These are phyloP conservation scores for Hylaeus anthracinus DNA, from an alignment of 1,140 invertebrate genomes.

Conservation along the genomic window DNA sequence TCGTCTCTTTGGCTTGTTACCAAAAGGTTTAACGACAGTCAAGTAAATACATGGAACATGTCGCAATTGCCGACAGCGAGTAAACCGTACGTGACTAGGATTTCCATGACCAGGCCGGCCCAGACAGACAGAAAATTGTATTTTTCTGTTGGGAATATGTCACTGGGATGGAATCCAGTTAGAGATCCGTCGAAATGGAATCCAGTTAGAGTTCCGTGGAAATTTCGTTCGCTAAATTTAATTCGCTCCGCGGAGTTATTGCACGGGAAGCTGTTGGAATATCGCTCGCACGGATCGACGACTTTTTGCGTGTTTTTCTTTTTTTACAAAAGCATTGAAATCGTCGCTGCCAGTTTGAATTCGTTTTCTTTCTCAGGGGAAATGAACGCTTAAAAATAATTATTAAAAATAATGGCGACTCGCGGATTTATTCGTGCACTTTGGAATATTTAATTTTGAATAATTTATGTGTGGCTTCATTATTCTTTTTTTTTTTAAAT, in stretches of 20 bases:
- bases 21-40: conserved; percentile 52
- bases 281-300: background rate
- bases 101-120: background rate
- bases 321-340: background rate
- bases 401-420: background rate
- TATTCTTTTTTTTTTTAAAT: no score
- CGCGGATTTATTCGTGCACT: background rate
- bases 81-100: conserved; percentile 47
- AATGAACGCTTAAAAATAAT: background rate
- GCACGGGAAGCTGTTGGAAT: background rate
- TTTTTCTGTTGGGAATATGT: conserved; percentile 34
- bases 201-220: background rate
- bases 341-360: background rate
- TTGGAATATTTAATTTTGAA: no score
- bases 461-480: no score
- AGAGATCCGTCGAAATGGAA: background rate
- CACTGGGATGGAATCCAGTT: conserved; percentile 20
- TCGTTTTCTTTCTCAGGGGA: background rate
- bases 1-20: conserved; percentile 48
- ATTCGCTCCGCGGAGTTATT: conserved; percentile 3
- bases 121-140: conserved; percentile 23
- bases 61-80: conserved; percentile 10
- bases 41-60: conserved; percentile 16
- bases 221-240: conserved; percentile 23
- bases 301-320: no score